These are phyloP conservation scores for Entomobrya proxima DNA, from an alignment of 2,888 invertebrate species.

Conservation along the genomic window DNA sequence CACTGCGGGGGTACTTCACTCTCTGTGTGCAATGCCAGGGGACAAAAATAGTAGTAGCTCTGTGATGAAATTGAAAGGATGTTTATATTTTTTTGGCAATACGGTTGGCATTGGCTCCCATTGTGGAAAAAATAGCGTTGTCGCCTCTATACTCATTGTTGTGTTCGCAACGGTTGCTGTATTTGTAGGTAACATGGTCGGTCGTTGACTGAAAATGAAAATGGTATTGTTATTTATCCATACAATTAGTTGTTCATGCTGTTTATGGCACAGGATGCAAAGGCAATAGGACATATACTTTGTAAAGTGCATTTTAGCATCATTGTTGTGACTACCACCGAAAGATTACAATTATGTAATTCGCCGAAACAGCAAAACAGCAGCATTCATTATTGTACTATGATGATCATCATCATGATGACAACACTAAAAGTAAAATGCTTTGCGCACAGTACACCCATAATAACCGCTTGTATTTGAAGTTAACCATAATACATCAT, in stretches of 20 bases:
- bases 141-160: too few relatives aligned
- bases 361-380: neutral
- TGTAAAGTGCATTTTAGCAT: neutral
- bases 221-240: constrained; percentile 34
- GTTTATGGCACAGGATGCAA: constrained; percentile 52
- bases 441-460: neutral
- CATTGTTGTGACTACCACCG: neutral
- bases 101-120: constrained; percentile 19
- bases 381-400: neutral
- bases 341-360: constrained; percentile 52
- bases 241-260: constrained; percentile 13
- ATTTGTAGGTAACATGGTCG: too few relatives aligned
- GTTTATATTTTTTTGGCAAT: too few relatives aligned
- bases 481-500: neutral
- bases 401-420: constrained; percentile 12
- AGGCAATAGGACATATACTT: neutral
- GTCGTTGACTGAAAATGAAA: constrained; percentile 53
- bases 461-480: constrained; percentile 16
- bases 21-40: neutral
- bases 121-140: neutral
- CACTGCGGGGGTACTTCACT: neutral
- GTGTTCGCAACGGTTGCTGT: too few relatives aligned
- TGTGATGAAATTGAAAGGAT: neutral
- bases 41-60: neutral
- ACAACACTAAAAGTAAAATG: neutral